phyloP scores from a whole-genome alignment of 1,140 invertebrate genomes.

The Ephestia elutella region DNA sequence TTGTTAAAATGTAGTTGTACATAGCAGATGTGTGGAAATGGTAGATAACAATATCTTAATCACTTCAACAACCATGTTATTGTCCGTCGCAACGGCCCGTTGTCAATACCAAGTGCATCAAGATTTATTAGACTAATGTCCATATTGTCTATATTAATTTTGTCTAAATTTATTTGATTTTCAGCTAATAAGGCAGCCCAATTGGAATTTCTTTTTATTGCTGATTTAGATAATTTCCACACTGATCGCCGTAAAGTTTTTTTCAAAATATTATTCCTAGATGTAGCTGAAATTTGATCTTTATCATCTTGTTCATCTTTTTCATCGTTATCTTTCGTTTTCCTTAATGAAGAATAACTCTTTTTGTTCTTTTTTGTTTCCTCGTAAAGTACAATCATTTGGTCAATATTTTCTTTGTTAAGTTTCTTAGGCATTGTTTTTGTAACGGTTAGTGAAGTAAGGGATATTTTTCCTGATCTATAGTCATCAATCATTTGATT shows the following conservation, averaged over 20 bases:
- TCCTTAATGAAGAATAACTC: neutral
- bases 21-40: no score
- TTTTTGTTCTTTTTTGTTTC: constrained; percentile 9
- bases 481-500: constrained; percentile 19
- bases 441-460: constrained; percentile 3
- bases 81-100: constrained; percentile 20
- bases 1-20: no score
- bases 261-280: neutral
- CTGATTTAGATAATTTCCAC: constrained; percentile 17
- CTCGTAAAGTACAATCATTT: constrained; percentile 14
- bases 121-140: constrained; percentile 25
- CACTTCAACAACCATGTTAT: constrained; percentile 24
- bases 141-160: constrained; percentile 23
- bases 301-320: neutral
- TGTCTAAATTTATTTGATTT: constrained; percentile 24
- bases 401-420: constrained; percentile 14
- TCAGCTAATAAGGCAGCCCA: constrained; percentile 17
- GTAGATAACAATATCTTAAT: constrained; percentile 3
- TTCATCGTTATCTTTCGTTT: neutral
- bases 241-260: constrained; percentile 12
- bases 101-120: constrained; percentile 23
- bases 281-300: no score
- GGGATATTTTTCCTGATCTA: constrained; percentile 13
- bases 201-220: constrained; percentile 12
- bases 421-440: constrained; percentile 10